Evolutionary conservation across 2,113 vertebrate genomes (phyloP).

Genomic region (Oophaga pumilio): DNA sequence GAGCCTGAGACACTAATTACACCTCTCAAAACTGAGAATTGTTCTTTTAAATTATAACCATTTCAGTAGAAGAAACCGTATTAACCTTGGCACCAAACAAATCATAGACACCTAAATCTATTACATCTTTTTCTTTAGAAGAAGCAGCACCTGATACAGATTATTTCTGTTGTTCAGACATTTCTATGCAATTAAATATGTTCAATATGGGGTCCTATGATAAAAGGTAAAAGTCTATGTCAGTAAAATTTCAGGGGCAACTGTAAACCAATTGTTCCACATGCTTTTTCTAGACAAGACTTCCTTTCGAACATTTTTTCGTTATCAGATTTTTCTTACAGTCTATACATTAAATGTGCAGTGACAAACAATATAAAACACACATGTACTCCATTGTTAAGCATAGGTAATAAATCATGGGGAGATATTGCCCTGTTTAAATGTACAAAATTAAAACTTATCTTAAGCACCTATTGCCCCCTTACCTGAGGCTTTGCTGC

Average conservation of each 20-base stretch:
- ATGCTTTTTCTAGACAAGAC: not conserved
- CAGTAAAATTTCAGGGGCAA: not conserved
- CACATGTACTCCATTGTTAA: not conserved
- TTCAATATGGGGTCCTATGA: not conserved
- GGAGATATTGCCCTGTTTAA: not conserved
- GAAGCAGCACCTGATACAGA: not conserved
- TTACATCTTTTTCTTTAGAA: not conserved
- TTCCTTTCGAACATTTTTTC: not conserved
- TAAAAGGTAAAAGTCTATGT: no score
- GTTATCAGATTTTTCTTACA: not conserved
- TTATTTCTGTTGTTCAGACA: not conserved
- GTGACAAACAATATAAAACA: not conserved
- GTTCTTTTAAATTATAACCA: not conserved
- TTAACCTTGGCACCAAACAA: not conserved
- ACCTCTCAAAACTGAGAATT: conserved; percentile 10
- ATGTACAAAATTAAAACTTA: no score
- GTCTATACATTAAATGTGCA: not conserved
- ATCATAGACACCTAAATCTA: not conserved
- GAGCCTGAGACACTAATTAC: not conserved
- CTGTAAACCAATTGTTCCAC: not conserved
- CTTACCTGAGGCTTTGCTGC: no score
- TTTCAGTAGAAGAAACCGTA: not conserved
- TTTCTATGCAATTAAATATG: not conserved
- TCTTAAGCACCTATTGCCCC: no score
- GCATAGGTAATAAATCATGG: not conserved